Evolutionary conservation across 2,113 vertebrate genomes (phyloP).

Genomic region (Tamias sibiricus): DNA sequence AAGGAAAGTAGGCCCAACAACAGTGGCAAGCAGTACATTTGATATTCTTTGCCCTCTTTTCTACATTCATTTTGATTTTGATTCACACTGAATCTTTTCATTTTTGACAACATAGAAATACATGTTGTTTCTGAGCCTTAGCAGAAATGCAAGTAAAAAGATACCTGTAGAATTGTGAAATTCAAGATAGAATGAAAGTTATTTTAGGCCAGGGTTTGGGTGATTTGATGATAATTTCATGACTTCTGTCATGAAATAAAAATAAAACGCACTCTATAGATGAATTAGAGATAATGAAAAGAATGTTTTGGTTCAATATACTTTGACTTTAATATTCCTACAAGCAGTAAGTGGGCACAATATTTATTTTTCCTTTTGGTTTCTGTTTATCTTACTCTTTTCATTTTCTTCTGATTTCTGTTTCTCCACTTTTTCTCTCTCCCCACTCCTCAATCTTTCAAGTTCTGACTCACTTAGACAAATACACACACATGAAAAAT

Average conservation of each 20-base stretch:
- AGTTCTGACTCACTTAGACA: not conserved
- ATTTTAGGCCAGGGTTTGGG: not conserved
- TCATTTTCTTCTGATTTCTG: not conserved
- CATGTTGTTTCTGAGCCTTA: not conserved
- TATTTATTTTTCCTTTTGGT: conserved; percentile 43
- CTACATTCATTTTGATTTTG: conserved; percentile 26
- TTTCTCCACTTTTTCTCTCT: not conserved
- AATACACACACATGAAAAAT: not conserved
- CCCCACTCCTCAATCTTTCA: not conserved
- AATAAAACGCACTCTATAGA: not conserved
- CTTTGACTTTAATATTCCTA: conserved; percentile 27
- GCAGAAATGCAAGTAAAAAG: not conserved
- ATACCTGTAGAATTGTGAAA: not conserved
- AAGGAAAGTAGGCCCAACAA: conserved; percentile 53
- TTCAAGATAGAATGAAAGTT: not conserved
- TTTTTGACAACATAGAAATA: not conserved
- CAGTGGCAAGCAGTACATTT: conserved; percentile 11
- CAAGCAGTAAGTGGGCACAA: not conserved
- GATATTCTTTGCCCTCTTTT: conserved; percentile 47
- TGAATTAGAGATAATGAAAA: not conserved
- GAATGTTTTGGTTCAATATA: not conserved
- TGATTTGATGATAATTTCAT: not conserved
- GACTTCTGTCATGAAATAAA: not conserved
- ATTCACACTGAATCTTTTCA: not conserved
- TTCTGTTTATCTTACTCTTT: not conserved